Evolutionary conservation across 2,797 vertebrate species (phyloP).

Genomic region (Pogonophryne albipinna): DNA sequence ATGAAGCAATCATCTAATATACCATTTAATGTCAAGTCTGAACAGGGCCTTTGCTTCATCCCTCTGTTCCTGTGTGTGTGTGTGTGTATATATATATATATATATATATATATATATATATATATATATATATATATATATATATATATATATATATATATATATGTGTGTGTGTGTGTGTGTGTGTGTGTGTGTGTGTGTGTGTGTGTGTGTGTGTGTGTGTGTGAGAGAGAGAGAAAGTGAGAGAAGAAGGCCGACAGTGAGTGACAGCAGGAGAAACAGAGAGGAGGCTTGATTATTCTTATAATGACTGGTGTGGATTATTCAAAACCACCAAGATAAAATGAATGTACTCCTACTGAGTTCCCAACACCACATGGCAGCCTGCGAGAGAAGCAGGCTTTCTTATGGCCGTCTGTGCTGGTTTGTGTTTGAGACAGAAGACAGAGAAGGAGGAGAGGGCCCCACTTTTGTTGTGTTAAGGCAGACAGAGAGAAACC

Average conservation of each 20-base stretch:
- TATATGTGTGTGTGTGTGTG: no score
- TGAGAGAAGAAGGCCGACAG: slow-evolving; percentile 45
- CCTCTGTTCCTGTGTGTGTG: slow-evolving; percentile 16
- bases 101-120: no score
- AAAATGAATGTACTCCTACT: slow-evolving; percentile 74
- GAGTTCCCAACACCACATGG: slow-evolving; percentile 67
- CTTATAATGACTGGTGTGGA: slow-evolving; percentile 75
- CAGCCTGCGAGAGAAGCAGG: slow-evolving; percentile 65
- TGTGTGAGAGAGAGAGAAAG: slow-evolving; percentile 45
- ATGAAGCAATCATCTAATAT: slow-evolving; percentile 1
- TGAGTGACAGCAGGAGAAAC: slow-evolving; percentile 74
- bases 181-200: slow-evolving; percentile 5
- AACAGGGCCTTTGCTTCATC: slow-evolving; percentile 29
- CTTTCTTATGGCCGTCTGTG: slow-evolving; percentile 26
- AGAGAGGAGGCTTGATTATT: slow-evolving; percentile 71
- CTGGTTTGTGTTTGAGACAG: slow-evolving; percentile 46
- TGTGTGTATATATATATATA: no score
- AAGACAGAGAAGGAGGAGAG: slow-evolving; percentile 40
- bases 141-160: no score
- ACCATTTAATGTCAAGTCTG: slow-evolving; percentile 12
- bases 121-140: no score
- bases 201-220: slow-evolving; percentile 12
- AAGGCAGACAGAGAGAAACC: slow-evolving; percentile 47
- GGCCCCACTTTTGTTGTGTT: slow-evolving; percentile 64
- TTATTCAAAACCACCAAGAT: slow-evolving; percentile 78